These are phyloP conservation scores for Geococcyx californianus DNA, from an alignment of 2,113 vertebrate genomes.

Conservation along the genomic window DNA sequence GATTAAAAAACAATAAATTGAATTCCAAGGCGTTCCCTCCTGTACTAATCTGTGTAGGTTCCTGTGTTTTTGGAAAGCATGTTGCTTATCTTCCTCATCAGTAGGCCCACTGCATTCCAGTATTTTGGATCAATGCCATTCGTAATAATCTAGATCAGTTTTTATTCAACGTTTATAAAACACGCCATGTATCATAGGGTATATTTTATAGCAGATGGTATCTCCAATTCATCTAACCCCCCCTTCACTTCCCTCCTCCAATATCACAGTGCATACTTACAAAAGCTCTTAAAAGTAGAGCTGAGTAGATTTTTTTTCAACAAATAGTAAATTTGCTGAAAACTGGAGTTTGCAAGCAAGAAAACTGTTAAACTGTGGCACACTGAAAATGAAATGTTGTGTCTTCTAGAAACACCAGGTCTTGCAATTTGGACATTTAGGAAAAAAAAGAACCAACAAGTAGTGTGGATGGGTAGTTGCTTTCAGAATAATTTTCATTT, in stretches of 20 bases:
- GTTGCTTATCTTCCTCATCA: constrained; percentile 75
- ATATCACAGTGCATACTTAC: neutral
- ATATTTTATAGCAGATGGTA: constrained; percentile 69
- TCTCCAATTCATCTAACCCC: constrained; percentile 42
- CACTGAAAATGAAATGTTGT: neutral
- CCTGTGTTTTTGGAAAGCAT: constrained; percentile 77
- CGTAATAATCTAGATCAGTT: constrained; percentile 63
- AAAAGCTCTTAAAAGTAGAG: constrained; percentile 37
- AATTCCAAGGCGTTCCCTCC: constrained; percentile 74
- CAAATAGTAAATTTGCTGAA: constrained; percentile 49
- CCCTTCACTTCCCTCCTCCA: constrained; percentile 26
- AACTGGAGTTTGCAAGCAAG: constrained; percentile 49
- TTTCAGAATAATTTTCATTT: neutral
- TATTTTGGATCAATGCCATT: constrained; percentile 68
- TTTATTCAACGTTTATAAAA: constrained; percentile 66
- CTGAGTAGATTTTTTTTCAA: neutral
- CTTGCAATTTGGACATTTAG: neutral
- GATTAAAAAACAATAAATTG: constrained; percentile 68
- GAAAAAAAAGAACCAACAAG: neutral
- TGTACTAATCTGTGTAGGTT: constrained; percentile 74
- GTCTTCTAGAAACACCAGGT: neutral
- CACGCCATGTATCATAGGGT: constrained; percentile 45
- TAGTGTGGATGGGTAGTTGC: neutral
- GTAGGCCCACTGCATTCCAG: constrained; percentile 68
- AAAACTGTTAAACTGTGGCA: constrained; percentile 22